phyloP scores from a whole-genome alignment of 2,797 vertebrate genomes.

The Harpagifer antarcticus region DNA sequence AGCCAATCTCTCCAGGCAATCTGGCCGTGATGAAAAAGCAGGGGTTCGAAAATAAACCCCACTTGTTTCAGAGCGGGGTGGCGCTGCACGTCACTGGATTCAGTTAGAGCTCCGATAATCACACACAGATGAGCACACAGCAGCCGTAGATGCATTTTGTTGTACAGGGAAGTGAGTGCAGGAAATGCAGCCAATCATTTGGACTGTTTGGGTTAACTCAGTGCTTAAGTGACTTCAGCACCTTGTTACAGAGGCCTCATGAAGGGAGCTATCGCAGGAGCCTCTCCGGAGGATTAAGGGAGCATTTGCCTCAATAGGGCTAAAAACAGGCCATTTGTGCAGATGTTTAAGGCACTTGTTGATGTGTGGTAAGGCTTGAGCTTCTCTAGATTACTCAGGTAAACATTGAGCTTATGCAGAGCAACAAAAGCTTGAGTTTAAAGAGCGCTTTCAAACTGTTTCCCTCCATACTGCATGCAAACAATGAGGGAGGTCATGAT shows the following conservation, averaged over 20 bases:
- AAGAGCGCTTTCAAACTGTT: conserved; percentile 86
- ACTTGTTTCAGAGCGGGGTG: conserved; percentile 70
- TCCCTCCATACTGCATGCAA: conserved; percentile 87
- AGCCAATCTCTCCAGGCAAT: conserved; percentile 86
- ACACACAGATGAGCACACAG: conserved; percentile 71
- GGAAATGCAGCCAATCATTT: conserved; percentile 57
- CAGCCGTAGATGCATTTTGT: conserved; percentile 30
- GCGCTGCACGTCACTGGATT: conserved; percentile 55
- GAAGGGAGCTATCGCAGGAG: conserved; percentile 51
- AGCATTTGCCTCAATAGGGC: conserved; percentile 86
- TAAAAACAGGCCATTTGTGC: conserved; percentile 83
- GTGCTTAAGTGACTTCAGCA: conserved; percentile 68
- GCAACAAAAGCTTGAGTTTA: conserved; percentile 87
- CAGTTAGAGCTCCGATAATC: conserved; percentile 68
- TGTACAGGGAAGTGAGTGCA: conserved; percentile 42
- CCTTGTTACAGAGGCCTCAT: conserved; percentile 61
- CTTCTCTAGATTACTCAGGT: conserved; percentile 88
- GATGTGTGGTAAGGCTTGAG: conserved; percentile 89
- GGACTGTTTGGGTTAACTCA: conserved; percentile 73
- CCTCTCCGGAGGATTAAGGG: conserved; percentile 83
- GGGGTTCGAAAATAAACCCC: conserved; percentile 78
- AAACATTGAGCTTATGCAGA: conserved; percentile 90
- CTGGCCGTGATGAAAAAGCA: conserved; percentile 89
- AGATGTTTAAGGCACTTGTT: conserved; percentile 87
- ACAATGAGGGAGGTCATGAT: conserved; percentile 48